A percentile compares a stretch with the other conserved stretches of the same genome.
Conservation (phyloP, 2,113 vertebrate genomes). For the Nothoprocta perdicaria region DNA sequence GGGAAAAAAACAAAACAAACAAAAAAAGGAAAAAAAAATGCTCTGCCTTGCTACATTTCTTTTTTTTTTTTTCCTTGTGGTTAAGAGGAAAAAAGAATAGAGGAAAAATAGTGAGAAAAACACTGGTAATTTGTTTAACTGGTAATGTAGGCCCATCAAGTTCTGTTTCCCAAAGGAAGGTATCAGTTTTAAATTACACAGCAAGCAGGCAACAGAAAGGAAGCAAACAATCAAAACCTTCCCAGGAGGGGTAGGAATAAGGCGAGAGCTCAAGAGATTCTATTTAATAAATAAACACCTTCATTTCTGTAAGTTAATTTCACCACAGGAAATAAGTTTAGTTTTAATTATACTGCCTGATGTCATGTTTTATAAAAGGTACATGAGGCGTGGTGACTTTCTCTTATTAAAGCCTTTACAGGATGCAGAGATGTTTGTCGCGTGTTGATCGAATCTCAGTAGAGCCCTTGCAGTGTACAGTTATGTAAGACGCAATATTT, state of each 20-base stretch:
- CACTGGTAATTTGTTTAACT: slow-evolving; percentile 82
- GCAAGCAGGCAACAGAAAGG: slow-evolving; percentile 77
- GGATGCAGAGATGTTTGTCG: slow-evolving; percentile 44
- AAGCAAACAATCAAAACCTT: slow-evolving; percentile 82
- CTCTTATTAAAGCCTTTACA: slow-evolving; percentile 76
- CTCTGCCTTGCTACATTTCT: slow-evolving; percentile 3
- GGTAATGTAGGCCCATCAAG: slow-evolving; percentile 79
- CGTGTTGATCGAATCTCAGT: slow-evolving; percentile 60
- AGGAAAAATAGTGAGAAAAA: slow-evolving; percentile 76
- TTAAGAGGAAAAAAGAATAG: neutral
- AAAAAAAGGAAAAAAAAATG: slow-evolving; percentile 53
- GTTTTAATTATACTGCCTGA: slow-evolving; percentile 84
- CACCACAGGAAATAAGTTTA: slow-evolving; percentile 84
- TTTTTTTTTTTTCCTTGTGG: slow-evolving; percentile 25
- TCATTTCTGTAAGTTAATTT: slow-evolving; percentile 88
- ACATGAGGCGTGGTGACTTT: slow-evolving; percentile 79
- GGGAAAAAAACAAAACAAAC: neutral
- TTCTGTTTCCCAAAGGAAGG: slow-evolving; percentile 82
- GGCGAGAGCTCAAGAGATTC: slow-evolving; percentile 76
- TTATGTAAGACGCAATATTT: slow-evolving; percentile 59
- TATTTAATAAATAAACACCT: slow-evolving; percentile 89
- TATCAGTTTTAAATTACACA: slow-evolving; percentile 82
- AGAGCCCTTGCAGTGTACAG: slow-evolving; percentile 26
- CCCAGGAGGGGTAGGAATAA: slow-evolving; percentile 77
- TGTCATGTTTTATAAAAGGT: slow-evolving; percentile 85